Evolutionary conservation across 2,888 invertebrate species (phyloP).

Genomic region (Metallyticus violacea): DNA sequence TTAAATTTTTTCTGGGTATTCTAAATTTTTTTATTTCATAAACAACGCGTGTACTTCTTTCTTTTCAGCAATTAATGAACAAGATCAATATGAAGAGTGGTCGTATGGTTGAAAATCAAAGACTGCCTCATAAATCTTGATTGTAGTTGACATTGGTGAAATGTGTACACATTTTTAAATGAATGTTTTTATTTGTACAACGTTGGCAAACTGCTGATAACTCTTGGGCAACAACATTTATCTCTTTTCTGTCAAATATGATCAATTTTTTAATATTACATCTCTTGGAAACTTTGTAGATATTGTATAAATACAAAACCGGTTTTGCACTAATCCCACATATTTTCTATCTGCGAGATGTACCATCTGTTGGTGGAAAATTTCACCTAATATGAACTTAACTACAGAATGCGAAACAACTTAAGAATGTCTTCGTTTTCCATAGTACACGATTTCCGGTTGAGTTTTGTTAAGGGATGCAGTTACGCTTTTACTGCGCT

Average conservation of each 20-base stretch:
- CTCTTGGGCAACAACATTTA: not conserved
- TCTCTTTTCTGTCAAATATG: not conserved
- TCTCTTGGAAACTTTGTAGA: not conserved
- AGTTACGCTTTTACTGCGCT: too few species aligned
- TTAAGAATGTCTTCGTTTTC: not conserved
- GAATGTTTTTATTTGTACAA: not conserved
- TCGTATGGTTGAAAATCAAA: not conserved
- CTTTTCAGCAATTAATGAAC: too few species aligned
- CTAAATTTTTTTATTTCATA: too few species aligned
- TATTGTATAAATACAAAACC: not conserved
- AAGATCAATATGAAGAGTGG: too few species aligned
- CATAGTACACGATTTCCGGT: too few species aligned
- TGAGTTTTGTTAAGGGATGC: too few species aligned
- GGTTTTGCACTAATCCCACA: not conserved
- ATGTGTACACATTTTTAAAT: not conserved
- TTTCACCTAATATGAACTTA: not conserved
- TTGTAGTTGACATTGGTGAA: not conserved
- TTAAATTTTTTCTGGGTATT: too few species aligned
- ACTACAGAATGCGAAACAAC: not conserved
- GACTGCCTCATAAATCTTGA: not conserved
- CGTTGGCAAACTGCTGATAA: not conserved
- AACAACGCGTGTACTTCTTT: too few species aligned
- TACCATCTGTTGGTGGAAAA: not conserved
- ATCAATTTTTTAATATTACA: not conserved
- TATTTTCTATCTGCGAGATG: too few species aligned